Evolutionary conservation across 2,113 vertebrate species (phyloP), one percentile per base, ranked within the genome.

Genomic region (Eretmochelys imbricata): DNA sequence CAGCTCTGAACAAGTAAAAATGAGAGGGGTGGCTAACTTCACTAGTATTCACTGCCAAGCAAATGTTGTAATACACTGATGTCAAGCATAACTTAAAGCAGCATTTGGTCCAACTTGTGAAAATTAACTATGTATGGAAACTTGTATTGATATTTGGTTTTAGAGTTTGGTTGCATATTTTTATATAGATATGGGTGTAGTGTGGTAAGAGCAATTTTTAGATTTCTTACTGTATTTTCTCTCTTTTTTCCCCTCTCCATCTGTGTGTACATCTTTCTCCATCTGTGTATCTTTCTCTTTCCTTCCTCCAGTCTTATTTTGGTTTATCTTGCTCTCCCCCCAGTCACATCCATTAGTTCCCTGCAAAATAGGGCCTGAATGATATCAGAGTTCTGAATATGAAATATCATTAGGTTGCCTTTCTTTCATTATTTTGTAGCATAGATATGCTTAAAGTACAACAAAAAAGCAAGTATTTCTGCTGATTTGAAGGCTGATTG

Each of bases 1-100:
- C 84, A 84, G 85, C 81, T 96, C 89, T 87, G 81, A 83, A 84
- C 57, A 89, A 62, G 78, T 89, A 84, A 95, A 88, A 89, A 89
- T 31, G 76, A 82, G 90, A 38, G 57, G 55, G 92, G 42, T 80
- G 89, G 81, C 79, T 80, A 87, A 92, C 75, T 76, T 76, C 22
- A 76, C 55, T 57, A 35, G 50, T 22, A 72, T 89, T 35, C 8
- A 0, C 75, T 95, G 95, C 93, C 96, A 95, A 92, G 90, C n/a
- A 88, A 75, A 11, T 92, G 79, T 96, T 90, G 84, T 85, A 72
- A 29, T 4, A 5, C 17, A 79, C 80, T 96, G 95, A 96, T 0
- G 50, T 96, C 96, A 95, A 82, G 84, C 55, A 31, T n/a, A 85
- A 27, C 75, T 76, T 25, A 76, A 76, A 27, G 75, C 42, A 46